These are phyloP conservation scores for Sicus ferrugineus DNA, from an alignment of 2,888 invertebrate genomes.

Conservation along the genomic window DNA sequence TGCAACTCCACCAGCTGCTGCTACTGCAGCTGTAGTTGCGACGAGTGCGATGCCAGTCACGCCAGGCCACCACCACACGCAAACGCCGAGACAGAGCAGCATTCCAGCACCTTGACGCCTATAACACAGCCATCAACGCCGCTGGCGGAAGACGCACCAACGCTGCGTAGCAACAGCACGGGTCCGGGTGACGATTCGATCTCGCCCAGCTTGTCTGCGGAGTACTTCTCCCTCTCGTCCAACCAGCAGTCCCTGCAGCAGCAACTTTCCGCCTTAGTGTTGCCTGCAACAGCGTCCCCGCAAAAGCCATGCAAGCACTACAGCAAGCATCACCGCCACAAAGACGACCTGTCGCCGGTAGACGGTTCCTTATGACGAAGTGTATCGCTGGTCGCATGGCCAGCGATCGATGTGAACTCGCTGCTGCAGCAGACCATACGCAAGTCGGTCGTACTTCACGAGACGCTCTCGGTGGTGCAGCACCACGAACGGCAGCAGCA, in stretches of 20 bases:
- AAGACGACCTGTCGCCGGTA: constrained; percentile 52
- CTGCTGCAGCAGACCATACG: constrained; percentile 63
- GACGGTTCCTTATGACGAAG: constrained; percentile 65
- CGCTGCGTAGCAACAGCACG: constrained; percentile 50
- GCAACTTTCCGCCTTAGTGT: background rate
- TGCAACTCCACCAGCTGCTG: constrained; percentile 58
- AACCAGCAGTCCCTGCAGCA: constrained; percentile 41
- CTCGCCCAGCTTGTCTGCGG: constrained; percentile 60
- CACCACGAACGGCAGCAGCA: constrained; percentile 27
- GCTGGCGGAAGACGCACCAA: constrained; percentile 46
- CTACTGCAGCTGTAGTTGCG: constrained; percentile 53
- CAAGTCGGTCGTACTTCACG: constrained; percentile 59
- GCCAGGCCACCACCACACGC: constrained; percentile 48
- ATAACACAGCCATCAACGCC: constrained; percentile 50
- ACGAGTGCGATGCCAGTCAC: constrained; percentile 49
- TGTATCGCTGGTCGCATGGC: constrained; percentile 66
- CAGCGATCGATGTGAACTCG: constrained; percentile 64
- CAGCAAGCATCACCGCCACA: constrained; percentile 58
- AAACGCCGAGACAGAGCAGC: constrained; percentile 36
- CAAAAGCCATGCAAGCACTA: constrained; percentile 51
- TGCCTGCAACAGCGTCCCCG: constrained; percentile 20
- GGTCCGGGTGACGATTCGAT: constrained; percentile 53
- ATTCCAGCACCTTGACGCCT: constrained; percentile 56
- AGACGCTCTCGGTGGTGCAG: constrained; percentile 48
- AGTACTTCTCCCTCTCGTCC: constrained; percentile 60